Base-by-base conservation (phyloP, 2,113 vertebrate genomes). In the Aegotheles bennettii region DNA sequence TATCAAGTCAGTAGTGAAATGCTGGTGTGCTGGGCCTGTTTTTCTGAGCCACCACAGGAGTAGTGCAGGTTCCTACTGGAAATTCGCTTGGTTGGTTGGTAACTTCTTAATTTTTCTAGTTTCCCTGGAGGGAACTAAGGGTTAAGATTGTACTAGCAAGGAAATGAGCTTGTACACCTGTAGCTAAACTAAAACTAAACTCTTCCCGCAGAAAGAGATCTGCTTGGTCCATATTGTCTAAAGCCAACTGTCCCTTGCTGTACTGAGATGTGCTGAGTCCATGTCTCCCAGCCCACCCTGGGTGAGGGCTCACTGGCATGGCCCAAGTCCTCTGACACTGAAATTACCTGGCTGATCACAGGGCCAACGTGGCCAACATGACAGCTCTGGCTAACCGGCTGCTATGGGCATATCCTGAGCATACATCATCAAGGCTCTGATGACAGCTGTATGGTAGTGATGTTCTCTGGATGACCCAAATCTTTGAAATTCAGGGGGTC, bases 291-390 rank as follows among this genome's bases (percentile, higher is more conserved):
- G 42, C 4, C 36, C n/a, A 51, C 21, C 7, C 25, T 61, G 26
- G 21, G 24, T 73, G 29, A 84, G 19, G 6, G 13, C 16, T 84
- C 26, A 6, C 13, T 36, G 48, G 24, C 18, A 56, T 11, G 33
- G 29, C 25, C 28, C 25, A 56, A 53, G 24, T 43, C 19, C 17
- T 68, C 33, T 42, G 42, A 42, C 17, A 23, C 23, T 38, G 40
- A 45, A 54, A 60, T 0, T 2, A 38, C 40, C 20, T 38, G 47
- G 7, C 3, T 64, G 76, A 47, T 47, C 33, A 60, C 0, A 0
- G 15, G 13, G 15, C 57, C 73, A 48, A 24, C 33, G 50, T 25
- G 57, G 70, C 21, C 40, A 71, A n/a, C 0, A 1, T 21, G 51
- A 68, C 38, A 59, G 15, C 48, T 76, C 63, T 64, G 51, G 42